phyloP scores from a whole-genome alignment of 2,113 vertebrate genomes.

The Zapornia atra region DNA sequence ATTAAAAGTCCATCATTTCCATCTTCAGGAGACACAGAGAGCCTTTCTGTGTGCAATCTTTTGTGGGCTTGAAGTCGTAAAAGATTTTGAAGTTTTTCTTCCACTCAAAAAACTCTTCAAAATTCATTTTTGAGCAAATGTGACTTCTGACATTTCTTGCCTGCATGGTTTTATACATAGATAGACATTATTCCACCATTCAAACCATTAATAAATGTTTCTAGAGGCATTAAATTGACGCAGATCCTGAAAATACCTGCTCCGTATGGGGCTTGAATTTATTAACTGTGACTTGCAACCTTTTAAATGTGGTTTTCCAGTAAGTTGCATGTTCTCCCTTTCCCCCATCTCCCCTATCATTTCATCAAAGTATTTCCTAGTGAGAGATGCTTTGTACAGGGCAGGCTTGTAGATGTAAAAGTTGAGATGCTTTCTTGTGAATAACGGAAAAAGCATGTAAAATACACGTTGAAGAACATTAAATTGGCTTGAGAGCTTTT shows the following conservation, averaged over 20 bases:
- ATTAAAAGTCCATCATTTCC: background rate
- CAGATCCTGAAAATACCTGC: background rate
- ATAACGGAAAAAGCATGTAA: background rate
- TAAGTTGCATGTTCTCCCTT: background rate
- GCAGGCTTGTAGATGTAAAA: background rate
- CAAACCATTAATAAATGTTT: background rate
- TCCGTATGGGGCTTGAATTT: background rate
- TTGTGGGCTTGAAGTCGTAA: background rate
- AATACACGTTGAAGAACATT: background rate
- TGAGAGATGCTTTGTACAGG: accelerated
- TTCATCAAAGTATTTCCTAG: background rate
- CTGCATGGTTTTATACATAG: background rate
- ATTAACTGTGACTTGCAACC: background rate
- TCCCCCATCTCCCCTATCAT: accelerated
- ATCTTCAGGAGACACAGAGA: background rate
- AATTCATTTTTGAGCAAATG: background rate
- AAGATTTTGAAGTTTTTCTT: background rate
- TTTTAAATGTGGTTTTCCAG: background rate
- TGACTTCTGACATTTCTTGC: background rate
- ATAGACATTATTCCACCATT: background rate
- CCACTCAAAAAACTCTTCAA: background rate
- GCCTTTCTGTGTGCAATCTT: background rate
- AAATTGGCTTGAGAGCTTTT: background rate
- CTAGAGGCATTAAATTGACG: background rate
- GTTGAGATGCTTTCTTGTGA: background rate